These are phyloP conservation scores for Cephus nigrinus DNA, from an alignment of 2,888 invertebrate genomes.

Conservation along the genomic window DNA sequence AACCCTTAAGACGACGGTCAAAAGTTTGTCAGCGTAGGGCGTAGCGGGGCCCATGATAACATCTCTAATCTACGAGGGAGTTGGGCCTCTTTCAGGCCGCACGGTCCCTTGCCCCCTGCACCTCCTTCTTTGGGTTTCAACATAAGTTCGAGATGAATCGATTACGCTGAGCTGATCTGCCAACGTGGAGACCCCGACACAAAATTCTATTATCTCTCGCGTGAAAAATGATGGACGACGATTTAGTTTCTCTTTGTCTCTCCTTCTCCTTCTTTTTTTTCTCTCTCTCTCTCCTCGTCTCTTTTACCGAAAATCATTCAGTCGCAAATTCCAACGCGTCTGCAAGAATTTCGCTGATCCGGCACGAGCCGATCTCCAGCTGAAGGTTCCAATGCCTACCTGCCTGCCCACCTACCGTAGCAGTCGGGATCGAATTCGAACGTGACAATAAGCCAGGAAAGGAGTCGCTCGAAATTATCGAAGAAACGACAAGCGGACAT, in stretches of 20 bases:
- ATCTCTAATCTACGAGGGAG: conserved; percentile 37
- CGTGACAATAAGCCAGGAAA: not conserved
- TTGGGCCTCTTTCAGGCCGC: not conserved
- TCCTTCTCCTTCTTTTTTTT: too few species aligned
- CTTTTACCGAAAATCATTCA: not conserved
- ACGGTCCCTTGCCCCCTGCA: not conserved
- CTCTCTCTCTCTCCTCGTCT: too few species aligned
- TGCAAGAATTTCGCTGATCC: not conserved
- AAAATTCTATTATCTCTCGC: conserved; percentile 28
- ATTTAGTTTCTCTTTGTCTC: too few species aligned
- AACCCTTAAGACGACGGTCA: not conserved
- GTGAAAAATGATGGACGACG: conserved; percentile 6
- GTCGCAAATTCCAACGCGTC: not conserved
- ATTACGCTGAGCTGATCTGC: conserved; percentile 2
- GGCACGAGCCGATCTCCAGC: not conserved
- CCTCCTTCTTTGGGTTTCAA: not conserved
- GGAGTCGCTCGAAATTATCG: not conserved
- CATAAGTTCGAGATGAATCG: conserved; percentile 7
- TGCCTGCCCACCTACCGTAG: too few species aligned
- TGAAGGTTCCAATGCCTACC: not conserved
- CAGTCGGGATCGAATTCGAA: not conserved
- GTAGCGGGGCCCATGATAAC: conserved; percentile 30
- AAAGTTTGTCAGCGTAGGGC: not conserved
- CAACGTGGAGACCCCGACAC: conserved; percentile 11
- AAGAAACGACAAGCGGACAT: not conserved